Percentiles rank a stretch among this genome's conserved stretches.
Evolutionary conservation across 1,140 invertebrate species (phyloP).

Genomic region (Orius laevigatus): DNA sequence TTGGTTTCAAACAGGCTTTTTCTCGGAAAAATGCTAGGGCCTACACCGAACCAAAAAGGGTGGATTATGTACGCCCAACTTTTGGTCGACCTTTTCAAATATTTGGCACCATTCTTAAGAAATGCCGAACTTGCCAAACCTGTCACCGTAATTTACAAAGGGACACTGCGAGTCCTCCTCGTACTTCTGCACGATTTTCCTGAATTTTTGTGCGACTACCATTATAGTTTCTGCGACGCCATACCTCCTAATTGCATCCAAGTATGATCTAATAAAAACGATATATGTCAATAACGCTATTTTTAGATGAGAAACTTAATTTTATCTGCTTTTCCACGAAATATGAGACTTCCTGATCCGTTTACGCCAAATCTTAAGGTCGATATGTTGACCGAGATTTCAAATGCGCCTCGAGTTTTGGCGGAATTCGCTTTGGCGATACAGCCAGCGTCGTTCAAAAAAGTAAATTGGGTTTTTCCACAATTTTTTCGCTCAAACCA

Average conservation of each 20-base stretch:
- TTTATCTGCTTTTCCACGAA: slow-evolving; percentile 90
- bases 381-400: slow-evolving; percentile 63
- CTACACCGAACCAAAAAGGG: slow-evolving; percentile 54
- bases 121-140: slow-evolving; percentile 92
- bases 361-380: slow-evolving; percentile 96
- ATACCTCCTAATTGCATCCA: slow-evolving; percentile 98
- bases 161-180: slow-evolving; percentile 85
- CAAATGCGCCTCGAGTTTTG: slow-evolving; percentile 60
- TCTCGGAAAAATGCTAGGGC: slow-evolving; percentile 80
- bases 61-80: slow-evolving; percentile 84
- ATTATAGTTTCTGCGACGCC: slow-evolving; percentile 98
- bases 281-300: slow-evolving; percentile 1
- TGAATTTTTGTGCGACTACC: slow-evolving; percentile 97
- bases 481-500: no score
- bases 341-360: slow-evolving; percentile 95
- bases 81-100: slow-evolving; percentile 90
- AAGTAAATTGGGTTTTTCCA: slow-evolving; percentile 28
- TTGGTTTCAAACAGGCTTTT: slow-evolving; percentile 92
- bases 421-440: slow-evolving; percentile 80
- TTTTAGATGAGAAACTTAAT: slow-evolving; percentile 86
- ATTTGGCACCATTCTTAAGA: slow-evolving; percentile 86
- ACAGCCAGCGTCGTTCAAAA: slow-evolving; percentile 75
- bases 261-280: slow-evolving; percentile 18
- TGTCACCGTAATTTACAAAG: slow-evolving; percentile 86
- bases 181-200: slow-evolving; percentile 97